A percentile compares a stretch with the other conserved stretches of the same genome.
Evolutionary conservation across 2,113 vertebrate species (phyloP).

Genomic region (Antennarius striatus): DNA sequence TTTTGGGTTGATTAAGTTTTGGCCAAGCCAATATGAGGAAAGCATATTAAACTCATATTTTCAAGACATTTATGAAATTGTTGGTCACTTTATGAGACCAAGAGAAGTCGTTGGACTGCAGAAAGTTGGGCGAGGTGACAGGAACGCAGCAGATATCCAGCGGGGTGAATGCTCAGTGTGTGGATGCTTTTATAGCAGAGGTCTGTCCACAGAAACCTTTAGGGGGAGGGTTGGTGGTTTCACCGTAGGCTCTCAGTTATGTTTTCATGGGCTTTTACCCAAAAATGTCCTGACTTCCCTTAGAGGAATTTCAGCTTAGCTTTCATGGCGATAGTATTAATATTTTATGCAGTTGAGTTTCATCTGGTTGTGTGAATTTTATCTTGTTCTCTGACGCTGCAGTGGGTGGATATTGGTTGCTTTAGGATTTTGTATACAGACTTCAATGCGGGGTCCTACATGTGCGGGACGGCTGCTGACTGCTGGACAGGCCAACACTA

Average conservation of each 20-base stretch:
- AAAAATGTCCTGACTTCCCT: constrained; percentile 10
- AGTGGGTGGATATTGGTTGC: constrained; percentile 15
- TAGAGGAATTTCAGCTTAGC: constrained; percentile 45
- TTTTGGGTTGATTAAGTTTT: no score
- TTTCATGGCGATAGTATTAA: constrained; percentile 73
- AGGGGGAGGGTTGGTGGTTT: neutral
- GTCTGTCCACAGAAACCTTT: neutral
- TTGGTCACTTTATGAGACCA: no score
- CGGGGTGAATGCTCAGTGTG: neutral
- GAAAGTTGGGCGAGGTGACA: neutral
- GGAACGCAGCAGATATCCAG: neutral
- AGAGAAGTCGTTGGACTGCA: no score
- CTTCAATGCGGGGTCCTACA: no score
- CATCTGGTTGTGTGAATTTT: constrained; percentile 2
- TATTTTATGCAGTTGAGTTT: constrained; percentile 62
- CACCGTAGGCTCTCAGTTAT: constrained; percentile 7
- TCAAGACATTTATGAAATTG: no score
- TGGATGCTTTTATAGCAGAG: constrained; percentile 23
- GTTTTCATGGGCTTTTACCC: constrained; percentile 52
- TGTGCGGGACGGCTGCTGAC: no score
- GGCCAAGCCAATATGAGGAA: no score
- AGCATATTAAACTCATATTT: no score
- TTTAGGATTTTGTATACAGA: no score
- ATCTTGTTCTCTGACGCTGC: constrained; percentile 4
- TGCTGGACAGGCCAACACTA: no score